Conservation (phyloP, 2,888 invertebrate genomes). For the Hedychridium roseum region DNA sequence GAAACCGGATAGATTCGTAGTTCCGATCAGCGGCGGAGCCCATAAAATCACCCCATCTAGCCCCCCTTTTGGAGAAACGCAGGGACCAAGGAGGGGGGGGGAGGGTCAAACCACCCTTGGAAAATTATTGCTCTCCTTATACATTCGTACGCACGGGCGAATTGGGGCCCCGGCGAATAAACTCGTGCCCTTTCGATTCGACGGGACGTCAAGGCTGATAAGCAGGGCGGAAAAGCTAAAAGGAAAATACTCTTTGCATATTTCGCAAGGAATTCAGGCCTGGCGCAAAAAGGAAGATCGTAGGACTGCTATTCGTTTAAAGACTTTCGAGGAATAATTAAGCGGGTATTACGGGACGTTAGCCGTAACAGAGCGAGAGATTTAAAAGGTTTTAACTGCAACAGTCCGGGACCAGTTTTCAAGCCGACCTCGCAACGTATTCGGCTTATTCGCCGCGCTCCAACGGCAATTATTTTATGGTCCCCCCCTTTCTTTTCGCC, state of each 20-base stretch:
- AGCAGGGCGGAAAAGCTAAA: slow-evolving; percentile 23
- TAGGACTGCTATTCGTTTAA: too few species aligned
- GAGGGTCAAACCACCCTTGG: slow-evolving; percentile 29
- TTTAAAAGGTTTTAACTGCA: slow-evolving; percentile 2
- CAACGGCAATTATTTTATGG: slow-evolving; percentile 36
- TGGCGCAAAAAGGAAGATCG: neutral
- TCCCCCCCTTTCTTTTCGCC: neutral
- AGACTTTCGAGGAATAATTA: too few species aligned
- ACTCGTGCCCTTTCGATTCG: slow-evolving; percentile 30
- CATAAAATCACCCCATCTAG: slow-evolving; percentile 57
- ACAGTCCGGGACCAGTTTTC: slow-evolving; percentile 15
- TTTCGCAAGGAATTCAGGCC: neutral
- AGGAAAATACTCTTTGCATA: slow-evolving; percentile 22
- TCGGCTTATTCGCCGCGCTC: slow-evolving; percentile 25
- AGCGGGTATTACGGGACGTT: too few species aligned
- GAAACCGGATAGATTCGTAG: slow-evolving; percentile 49
- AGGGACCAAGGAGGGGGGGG: slow-evolving; percentile 1
- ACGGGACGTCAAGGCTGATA: slow-evolving; percentile 6
- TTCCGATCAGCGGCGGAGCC: slow-evolving; percentile 55
- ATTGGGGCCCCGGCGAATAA: slow-evolving; percentile 51
- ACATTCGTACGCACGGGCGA: slow-evolving; percentile 48
- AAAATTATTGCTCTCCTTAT: slow-evolving; percentile 62
- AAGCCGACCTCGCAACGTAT: slow-evolving; percentile 6
- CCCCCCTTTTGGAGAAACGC: slow-evolving; percentile 29
- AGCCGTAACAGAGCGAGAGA: neutral